These are phyloP conservation scores for Nematostella vectensis DNA, from an alignment of 92 coral and sea anemone genomes.

Conservation along the genomic window DNA sequence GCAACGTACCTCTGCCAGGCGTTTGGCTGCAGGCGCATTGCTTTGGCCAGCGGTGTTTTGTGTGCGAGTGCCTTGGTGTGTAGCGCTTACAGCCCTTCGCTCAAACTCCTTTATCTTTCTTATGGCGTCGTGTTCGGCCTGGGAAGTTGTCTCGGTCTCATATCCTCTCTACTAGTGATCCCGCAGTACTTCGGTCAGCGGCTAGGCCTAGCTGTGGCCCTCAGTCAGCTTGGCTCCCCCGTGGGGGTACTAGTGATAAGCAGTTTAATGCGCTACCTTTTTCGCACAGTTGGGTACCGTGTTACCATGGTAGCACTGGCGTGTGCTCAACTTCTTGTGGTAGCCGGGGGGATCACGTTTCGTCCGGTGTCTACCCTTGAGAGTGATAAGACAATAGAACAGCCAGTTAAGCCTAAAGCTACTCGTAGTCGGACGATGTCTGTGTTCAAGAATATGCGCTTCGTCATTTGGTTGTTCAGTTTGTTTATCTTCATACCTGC, in stretches of 20 bases:
- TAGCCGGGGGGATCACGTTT: conserved; percentile 3
- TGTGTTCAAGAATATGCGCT: conserved; percentile 8
- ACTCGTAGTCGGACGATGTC: neutral
- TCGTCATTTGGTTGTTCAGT: conserved; percentile 1
- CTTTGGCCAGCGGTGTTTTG: conserved; percentile 6
- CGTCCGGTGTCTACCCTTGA: neutral
- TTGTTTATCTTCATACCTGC: conserved; percentile 10
- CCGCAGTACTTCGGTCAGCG: conserved; percentile 9
- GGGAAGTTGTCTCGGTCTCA: conserved; percentile 12
- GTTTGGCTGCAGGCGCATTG: conserved; percentile 9
- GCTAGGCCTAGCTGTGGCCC: conserved; percentile 11
- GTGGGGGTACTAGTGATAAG: conserved; percentile 9
- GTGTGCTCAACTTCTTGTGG: conserved; percentile 2
- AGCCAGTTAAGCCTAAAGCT: neutral
- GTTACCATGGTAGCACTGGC: conserved; percentile 8
- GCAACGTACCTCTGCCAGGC: conserved; percentile 13
- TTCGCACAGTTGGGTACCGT: conserved; percentile 4
- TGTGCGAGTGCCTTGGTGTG: conserved; percentile 12
- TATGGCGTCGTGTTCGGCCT: conserved; percentile 22
- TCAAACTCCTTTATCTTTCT: conserved; percentile 12
- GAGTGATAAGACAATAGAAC: neutral
- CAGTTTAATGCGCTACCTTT: neutral
- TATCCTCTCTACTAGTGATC: conserved; percentile 10
- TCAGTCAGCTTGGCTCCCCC: conserved; percentile 17
- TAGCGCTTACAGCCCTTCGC: conserved; percentile 7